These are phyloP conservation scores for Brachionus rubens DNA, from an alignment of 1,140 invertebrate species.

Conservation along the genomic window DNA sequence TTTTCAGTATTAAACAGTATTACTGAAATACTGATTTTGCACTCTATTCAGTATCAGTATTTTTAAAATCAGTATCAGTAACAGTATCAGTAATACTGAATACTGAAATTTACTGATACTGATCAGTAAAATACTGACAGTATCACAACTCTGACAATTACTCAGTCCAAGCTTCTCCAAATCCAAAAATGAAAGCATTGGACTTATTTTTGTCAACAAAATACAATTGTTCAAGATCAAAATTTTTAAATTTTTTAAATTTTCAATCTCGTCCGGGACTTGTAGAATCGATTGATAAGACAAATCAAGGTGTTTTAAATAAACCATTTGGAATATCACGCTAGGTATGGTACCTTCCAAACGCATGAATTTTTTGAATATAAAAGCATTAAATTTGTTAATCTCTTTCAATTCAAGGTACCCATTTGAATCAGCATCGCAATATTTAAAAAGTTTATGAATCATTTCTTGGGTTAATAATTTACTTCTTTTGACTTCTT, in stretches of 20 bases:
- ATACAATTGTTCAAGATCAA: slow-evolving; percentile 37
- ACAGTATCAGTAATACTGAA: too few relatives aligned
- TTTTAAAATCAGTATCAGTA: too few relatives aligned
- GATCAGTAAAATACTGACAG: too few relatives aligned
- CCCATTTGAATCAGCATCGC: neutral
- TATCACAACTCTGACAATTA: too few relatives aligned
- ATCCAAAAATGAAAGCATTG: slow-evolving; percentile 50
- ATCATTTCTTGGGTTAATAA: neutral
- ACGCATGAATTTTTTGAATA: slow-evolving; percentile 25
- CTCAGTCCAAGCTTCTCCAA: slow-evolving; percentile 51
- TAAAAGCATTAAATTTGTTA: slow-evolving; percentile 14
- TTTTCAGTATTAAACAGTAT: too few relatives aligned
- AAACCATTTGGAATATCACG: neutral
- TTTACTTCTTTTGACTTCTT: neutral
- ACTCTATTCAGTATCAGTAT: too few relatives aligned
- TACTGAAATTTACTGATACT: too few relatives aligned
- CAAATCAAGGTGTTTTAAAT: slow-evolving; percentile 11
- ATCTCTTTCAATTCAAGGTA: slow-evolving; percentile 25
- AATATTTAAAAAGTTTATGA: neutral
- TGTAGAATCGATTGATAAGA: slow-evolving; percentile 50
- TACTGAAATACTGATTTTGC: too few relatives aligned
- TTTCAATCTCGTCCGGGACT: slow-evolving; percentile 36
- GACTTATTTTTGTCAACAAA: slow-evolving; percentile 48
- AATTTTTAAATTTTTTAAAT: slow-evolving; percentile 35
- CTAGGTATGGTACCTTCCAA: neutral